Base-by-base conservation (phyloP, 2,797 vertebrate genomes). In the Epinephelus coioides region DNA sequence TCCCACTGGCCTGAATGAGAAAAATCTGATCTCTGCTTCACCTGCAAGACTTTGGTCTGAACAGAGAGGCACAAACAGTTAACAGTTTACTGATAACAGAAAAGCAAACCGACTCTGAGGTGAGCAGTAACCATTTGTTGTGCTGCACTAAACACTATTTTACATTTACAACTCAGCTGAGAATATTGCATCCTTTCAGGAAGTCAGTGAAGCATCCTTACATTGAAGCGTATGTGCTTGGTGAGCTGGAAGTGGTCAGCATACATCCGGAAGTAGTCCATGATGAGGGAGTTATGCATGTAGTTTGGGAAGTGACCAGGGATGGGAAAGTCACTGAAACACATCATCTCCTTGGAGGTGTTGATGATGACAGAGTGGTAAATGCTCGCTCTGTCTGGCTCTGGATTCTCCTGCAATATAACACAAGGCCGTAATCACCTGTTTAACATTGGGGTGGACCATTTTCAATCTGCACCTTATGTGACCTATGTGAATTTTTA, bases 281-380 rank as follows among this genome's bases (percentile, higher is more conserved):
- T 93, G 81, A 99, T 90, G 30, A 76, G 85, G 25, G 94, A 91
- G 62, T 97, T 94, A 89, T 97, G 95, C 94, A 98, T 94, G 90
- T 78, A 98, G 89, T 97, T 96, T 0, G 97, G 97, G 84, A 93
- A 98, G 53, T 98, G 94, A 47, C 95, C 95, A 0, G 97, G 97
- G 61, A 96, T 97, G 17, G 97, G 97, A 47, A 96, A 98, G 81
- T 99, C 96, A 0, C 97, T 96, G 89, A 92, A 98, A 2, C 95
- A 95, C 54, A 97, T 97, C 97, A 97, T 97, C 91, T 99, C 97
- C 85, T 97, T 98, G 66, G 95, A 97, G 44, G 95, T 97, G 94
- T 98, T 99, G 91, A 97, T 97, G 86, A 98, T 96, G 87, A 98
- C 89, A 0, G 97, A 98, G 0, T 93, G 93, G 70, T 98, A 98